Base-by-base conservation (phyloP, 2,113 vertebrate species). In the Megatriorchis doriae region DNA sequence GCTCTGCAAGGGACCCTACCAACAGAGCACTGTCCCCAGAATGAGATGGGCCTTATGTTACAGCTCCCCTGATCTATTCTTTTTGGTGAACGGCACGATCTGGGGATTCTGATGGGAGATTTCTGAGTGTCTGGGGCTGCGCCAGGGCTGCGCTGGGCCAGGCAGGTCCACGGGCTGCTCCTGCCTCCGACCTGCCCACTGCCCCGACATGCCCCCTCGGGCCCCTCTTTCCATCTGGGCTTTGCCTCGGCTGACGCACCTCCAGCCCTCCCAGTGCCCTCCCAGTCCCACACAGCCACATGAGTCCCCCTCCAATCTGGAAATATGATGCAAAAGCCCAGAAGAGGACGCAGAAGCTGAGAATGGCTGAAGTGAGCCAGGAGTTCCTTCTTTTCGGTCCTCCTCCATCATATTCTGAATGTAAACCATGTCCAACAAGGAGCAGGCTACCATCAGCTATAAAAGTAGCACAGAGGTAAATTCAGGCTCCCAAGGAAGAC, bases 371-470 rank as follows among this genome's bases (percentile, higher is more conserved):
- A 89, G 67, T 1, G 29, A 67, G 86, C 62, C 81, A 90, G 62
- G n/a, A 96, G 63, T 32, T 92, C 58, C 32, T 88, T 84, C 78
- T 48, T 73, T 90, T 58, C 59, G 42, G 70, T 93, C 26, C 86
- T 95, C 58, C 89, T 89, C 90, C 63, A 63, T 74, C 74, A 73
- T 4, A 45, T 36, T 89, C 55, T 66, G 68, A 80, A 96, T 66
- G 75, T 88, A 95, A 97, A 91, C 90, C 78, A 63, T 73, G 71
- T 66, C 59, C 95, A 88, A 77, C 7, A 81, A 91, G 90, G 88
- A 93, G 94, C 89, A 95, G 88, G 52, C 81, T 91, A 78, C 78
- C 83, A 84, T 47, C 92, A 91, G 71, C 1, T 80, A 82, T 40
- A 94, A 93, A 94, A 94, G 93, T 91, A 90, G 59, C 59, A 55